Evolutionary conservation across 2,113 vertebrate genomes (phyloP).

Genomic region (Piprites chloris): DNA sequence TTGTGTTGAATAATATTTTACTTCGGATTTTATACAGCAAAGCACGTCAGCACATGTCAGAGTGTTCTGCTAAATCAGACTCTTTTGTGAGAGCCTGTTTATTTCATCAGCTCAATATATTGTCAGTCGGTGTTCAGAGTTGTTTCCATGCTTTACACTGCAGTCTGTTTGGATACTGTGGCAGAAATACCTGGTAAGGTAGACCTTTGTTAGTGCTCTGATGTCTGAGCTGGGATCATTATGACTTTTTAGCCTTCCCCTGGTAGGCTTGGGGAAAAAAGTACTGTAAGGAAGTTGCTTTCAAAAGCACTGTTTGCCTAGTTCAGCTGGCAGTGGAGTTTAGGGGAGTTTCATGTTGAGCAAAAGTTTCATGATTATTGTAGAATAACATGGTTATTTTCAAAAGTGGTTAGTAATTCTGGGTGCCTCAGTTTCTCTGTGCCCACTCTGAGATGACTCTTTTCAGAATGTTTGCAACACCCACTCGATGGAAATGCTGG

Average conservation of each 20-base stretch:
- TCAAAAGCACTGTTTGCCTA: neutral
- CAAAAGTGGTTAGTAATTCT: neutral
- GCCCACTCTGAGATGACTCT: neutral
- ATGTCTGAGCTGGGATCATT: neutral
- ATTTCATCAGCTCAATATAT: neutral
- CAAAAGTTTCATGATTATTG: slow-evolving; percentile 12
- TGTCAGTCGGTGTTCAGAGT: neutral
- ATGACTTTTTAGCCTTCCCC: neutral
- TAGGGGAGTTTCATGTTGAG: slow-evolving; percentile 14
- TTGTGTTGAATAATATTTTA: neutral
- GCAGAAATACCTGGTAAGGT: neutral
- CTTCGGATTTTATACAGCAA: neutral
- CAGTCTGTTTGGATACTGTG: neutral
- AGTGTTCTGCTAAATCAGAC: neutral
- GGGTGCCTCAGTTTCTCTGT: neutral
- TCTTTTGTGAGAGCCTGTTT: neutral
- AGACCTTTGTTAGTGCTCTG: neutral
- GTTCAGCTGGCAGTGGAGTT: neutral
- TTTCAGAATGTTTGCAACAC: neutral
- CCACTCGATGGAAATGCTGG: neutral
- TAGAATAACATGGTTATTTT: neutral
- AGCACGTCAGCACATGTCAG: neutral
- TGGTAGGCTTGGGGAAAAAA: neutral
- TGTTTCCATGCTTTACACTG: neutral
- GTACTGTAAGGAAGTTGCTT: neutral